Conservation (phyloP, 2,797 vertebrate species). For the Rallus crepitans region DNA sequence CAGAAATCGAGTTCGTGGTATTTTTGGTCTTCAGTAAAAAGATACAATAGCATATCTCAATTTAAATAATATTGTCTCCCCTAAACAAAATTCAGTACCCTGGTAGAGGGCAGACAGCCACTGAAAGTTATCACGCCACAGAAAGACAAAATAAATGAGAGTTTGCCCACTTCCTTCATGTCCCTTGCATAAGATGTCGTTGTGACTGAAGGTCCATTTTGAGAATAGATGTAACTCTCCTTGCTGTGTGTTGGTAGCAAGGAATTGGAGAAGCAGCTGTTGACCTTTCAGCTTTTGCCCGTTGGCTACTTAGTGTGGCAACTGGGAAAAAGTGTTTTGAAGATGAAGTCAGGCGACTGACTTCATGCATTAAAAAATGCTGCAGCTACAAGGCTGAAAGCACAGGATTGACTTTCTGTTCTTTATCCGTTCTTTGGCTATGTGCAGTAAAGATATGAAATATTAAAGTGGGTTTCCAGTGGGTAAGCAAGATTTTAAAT, state of each 20-base stretch:
- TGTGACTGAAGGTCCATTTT: conserved; percentile 4
- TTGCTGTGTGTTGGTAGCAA: not conserved
- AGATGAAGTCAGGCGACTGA: not conserved
- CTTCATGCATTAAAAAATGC: conserved; percentile 48
- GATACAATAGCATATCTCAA: not conserved
- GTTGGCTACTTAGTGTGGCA: conserved; percentile 27
- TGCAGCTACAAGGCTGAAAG: conserved; percentile 3
- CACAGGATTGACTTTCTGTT: conserved; percentile 13
- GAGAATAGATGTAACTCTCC: not conserved
- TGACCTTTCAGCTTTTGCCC: conserved; percentile 43
- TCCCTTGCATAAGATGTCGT: not conserved
- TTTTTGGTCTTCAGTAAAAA: not conserved
- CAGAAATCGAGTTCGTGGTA: not conserved
- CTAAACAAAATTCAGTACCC: not conserved
- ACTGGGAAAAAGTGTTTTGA: conserved; percentile 4
- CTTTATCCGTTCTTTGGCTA: not conserved
- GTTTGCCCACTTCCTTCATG: not conserved
- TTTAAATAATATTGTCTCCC: not conserved
- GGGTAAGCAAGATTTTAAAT: conserved; percentile 58
- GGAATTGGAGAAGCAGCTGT: conserved; percentile 24
- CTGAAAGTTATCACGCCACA: not conserved
- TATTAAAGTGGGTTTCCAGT: conserved; percentile 54
- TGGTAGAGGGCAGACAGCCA: not conserved
- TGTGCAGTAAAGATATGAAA: conserved; percentile 45
- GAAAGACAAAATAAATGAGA: not conserved